Conservation (phyloP, 2,888 invertebrate genomes). For the Clitarchus hookeri region DNA sequence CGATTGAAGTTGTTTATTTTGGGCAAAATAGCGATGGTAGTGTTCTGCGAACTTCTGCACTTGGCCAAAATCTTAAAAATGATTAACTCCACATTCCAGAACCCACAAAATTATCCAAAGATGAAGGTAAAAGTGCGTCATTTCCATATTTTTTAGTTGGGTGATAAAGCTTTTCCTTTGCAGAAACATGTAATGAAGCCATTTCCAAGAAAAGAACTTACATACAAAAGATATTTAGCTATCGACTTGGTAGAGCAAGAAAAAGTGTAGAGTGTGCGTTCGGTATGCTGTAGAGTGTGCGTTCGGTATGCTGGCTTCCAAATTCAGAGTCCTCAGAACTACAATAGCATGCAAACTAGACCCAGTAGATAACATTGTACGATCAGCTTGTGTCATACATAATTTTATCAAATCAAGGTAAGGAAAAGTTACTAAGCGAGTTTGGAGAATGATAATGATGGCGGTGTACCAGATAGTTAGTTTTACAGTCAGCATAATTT, state of each 20-base stretch:
- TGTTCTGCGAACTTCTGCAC: background rate
- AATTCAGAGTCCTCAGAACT: slow-evolving; percentile 29
- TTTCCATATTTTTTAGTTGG: slow-evolving; percentile 34
- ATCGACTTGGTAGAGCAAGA: slow-evolving; percentile 35
- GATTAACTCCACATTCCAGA: slow-evolving; percentile 15
- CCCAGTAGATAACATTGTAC: background rate
- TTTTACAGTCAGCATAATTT: too few relatives aligned
- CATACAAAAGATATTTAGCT: slow-evolving; percentile 33
- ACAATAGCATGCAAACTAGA: background rate
- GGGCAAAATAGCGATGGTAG: slow-evolving; percentile 29
- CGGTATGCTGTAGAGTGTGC: slow-evolving; percentile 37
- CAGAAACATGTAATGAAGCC: slow-evolving; percentile 31
- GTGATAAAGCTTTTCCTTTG: slow-evolving; percentile 37
- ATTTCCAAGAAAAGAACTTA: slow-evolving; percentile 31
- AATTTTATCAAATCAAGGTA: background rate
- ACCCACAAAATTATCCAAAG: background rate
- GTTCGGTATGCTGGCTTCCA: slow-evolving; percentile 33
- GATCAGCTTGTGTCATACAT: background rate
- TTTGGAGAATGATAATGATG: too few relatives aligned
- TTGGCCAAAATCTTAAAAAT: background rate
- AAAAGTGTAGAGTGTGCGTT: slow-evolving; percentile 34
- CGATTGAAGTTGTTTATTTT: slow-evolving; percentile 19
- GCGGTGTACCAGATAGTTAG: too few relatives aligned
- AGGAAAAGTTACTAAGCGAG: background rate
- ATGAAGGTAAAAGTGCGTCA: background rate